phyloP scores from a whole-genome alignment of 1,140 invertebrate species.

The Tetragnatha versicolor region DNA sequence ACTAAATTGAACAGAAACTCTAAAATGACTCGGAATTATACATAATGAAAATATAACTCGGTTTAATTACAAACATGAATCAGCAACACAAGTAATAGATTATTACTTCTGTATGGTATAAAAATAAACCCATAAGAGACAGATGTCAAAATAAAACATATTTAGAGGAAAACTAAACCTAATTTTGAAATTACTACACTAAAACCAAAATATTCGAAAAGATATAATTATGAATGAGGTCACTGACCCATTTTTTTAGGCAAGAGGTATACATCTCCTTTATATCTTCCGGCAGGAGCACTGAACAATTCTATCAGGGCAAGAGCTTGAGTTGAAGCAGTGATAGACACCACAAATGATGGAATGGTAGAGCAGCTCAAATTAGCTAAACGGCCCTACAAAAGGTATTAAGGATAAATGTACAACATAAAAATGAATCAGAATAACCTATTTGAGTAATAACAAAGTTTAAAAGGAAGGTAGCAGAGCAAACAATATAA shows the following conservation, averaged over 20 bases:
- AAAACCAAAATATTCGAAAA: no score
- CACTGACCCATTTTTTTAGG: constrained; percentile 96
- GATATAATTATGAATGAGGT: no score
- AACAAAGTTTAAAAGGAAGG: neutral
- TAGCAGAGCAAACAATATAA: neutral
- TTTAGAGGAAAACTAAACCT: no score
- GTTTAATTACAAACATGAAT: no score
- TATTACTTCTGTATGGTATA: no score
- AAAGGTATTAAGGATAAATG: constrained; percentile 6
- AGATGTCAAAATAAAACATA: no score
- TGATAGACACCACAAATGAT: constrained; percentile 96
- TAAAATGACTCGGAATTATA: no score
- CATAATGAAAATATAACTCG: no score
- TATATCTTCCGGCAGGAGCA: constrained; percentile 91
- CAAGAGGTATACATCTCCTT: constrained; percentile 94
- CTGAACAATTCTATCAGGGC: constrained; percentile 97
- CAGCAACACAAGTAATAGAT: no score
- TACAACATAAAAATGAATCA: neutral
- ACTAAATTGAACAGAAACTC: neutral
- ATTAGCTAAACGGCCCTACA: constrained; percentile 90
- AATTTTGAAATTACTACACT: no score
- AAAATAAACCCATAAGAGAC: no score
- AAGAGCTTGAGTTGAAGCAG: constrained; percentile 91
- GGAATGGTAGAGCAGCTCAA: constrained; percentile 96
- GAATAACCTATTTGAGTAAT: neutral